phyloP scores from a whole-genome alignment of 2,797 vertebrate genomes.

The Taenioides sp. region DNA sequence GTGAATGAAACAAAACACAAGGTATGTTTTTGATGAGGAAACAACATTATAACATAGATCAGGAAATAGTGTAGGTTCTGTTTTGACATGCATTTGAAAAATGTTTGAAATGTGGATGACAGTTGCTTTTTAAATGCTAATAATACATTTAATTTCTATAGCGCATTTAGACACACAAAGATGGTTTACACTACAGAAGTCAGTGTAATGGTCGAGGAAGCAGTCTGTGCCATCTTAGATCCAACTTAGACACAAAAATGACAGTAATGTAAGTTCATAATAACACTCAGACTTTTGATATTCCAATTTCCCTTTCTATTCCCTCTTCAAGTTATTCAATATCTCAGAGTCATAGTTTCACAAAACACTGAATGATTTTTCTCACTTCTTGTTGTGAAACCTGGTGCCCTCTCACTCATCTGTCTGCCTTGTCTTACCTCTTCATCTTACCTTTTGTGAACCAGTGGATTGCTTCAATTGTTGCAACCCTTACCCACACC shows the following conservation, averaged over 20 bases:
- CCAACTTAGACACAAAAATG: not conserved
- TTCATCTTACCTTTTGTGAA: slow-evolving; percentile 21
- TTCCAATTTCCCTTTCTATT: not conserved
- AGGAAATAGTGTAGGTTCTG: too few species aligned
- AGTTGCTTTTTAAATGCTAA: too few species aligned
- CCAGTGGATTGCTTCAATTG: slow-evolving; percentile 18
- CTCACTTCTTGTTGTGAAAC: slow-evolving; percentile 18
- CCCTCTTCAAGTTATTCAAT: not conserved
- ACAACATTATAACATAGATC: too few species aligned
- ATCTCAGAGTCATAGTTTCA: not conserved
- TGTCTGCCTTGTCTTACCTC: slow-evolving; percentile 19
- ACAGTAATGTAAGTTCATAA: not conserved
- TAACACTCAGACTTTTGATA: not conserved
- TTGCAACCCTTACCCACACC: slow-evolving; percentile 25
- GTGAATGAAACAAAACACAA: too few species aligned
- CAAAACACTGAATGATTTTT: not conserved
- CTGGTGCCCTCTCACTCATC: slow-evolving; percentile 12
- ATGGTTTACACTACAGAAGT: too few species aligned
- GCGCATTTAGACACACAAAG: too few species aligned
- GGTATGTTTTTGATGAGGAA: too few species aligned
- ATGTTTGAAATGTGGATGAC: too few species aligned
- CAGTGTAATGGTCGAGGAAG: not conserved
- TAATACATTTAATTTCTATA: too few species aligned
- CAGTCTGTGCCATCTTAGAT: not conserved
- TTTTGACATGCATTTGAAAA: too few species aligned